Evolutionary conservation across 2,113 vertebrate species (phyloP).

Genomic region (Podiceps cristatus): DNA sequence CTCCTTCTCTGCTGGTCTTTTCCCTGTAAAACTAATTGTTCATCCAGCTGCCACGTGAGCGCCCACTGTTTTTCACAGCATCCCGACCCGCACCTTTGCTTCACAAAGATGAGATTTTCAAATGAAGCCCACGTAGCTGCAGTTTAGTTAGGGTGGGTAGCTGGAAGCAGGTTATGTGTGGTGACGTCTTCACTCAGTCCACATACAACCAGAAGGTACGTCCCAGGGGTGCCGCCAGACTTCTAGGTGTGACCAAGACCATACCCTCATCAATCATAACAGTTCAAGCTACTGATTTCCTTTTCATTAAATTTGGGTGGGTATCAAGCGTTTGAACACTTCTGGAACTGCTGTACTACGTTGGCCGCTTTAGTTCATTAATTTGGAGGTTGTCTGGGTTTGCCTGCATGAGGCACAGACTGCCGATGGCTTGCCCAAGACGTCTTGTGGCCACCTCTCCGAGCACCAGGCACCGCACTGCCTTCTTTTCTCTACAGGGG

Average conservation of each 20-base stretch:
- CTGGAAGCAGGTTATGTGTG: not conserved
- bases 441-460: not conserved
- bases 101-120: not conserved
- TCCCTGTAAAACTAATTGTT: not conserved
- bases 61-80: not conserved
- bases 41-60: not conserved
- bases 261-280: not conserved
- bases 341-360: rapidly evolving
- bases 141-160: not conserved
- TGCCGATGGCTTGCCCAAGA: not conserved
- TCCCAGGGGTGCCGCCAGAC: not conserved
- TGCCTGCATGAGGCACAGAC: not conserved
- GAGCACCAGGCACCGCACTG: not conserved
- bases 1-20: not conserved
- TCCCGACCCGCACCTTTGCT: not conserved
- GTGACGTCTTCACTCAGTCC: not conserved
- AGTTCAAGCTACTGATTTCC: not conserved
- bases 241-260: not conserved
- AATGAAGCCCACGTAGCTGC: not conserved
- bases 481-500: rapidly evolving
- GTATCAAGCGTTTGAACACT: not conserved
- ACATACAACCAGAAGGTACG: too few relatives aligned
- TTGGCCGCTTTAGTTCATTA: rapidly evolving
- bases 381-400: not conserved
- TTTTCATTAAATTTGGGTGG: not conserved